Base-by-base conservation (phyloP, 2,888 invertebrate species). In the Xylophagus ater region DNA sequence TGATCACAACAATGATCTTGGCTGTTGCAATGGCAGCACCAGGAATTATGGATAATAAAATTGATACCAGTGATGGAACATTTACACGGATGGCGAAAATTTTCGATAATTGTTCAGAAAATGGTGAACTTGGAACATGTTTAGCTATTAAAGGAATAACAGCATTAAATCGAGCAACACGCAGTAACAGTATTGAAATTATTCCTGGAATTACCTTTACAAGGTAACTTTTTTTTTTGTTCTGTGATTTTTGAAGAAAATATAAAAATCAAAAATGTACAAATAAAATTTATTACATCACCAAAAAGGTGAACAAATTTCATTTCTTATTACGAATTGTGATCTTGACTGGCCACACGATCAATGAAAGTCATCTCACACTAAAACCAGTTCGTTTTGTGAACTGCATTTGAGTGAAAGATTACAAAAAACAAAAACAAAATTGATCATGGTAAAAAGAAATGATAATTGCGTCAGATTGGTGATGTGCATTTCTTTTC, bases 141-240 rank as follows among this genome's bases (percentile, higher is more conserved):
- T 55, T 74, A 41, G 70, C 74, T 26, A 67, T 75, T 34, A 74
- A 73, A 58, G 68, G 73, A 23, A 66, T 72, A 45, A 68, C 68
- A 32, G 66, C 68, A 33, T 49, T 78, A 39, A 67, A 72, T 48
- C 68, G 71, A 39, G 73, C 73, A 1, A 65, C 73, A 30, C 67
- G 71, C 44, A 70, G 71, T 48, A 66, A 65, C 49, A 67, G 70
- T 51, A 65, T 79, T 43, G 66, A 73, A 43, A 51, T 78, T 36
- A 41, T 71, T 46, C 70, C 72, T 31, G 78, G 78, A 42, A 59
- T 78, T 40, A 65, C 68, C 42, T 69, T 78, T 48, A 64, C 71
- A 47, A 69, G 69, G 68, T 71, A 65, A 56, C 57, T n/a, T 32
- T n/a, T n/a, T 31, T 25, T 17, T n/a, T 14, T 9, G 34, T 40